phyloP scores from a whole-genome alignment of 2,888 invertebrate species.

The Opisthograptis luteolata region DNA sequence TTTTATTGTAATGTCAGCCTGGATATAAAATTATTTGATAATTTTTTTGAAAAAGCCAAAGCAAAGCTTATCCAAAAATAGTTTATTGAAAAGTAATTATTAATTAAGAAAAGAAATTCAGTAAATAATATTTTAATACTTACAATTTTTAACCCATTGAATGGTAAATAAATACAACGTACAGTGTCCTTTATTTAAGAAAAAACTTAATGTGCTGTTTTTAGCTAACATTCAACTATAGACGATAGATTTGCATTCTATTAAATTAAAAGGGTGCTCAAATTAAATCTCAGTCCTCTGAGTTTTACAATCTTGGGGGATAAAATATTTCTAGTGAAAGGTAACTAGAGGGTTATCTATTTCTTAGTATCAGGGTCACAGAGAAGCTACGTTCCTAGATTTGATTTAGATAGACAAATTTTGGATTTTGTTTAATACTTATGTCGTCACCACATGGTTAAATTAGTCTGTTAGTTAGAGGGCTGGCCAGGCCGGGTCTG shows the following conservation, averaged over 20 bases:
- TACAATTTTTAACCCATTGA: conserved; percentile 10
- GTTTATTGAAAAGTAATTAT: conserved; percentile 2
- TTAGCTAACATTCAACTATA: conserved; percentile 26
- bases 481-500: too few relatives aligned
- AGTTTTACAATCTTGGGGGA: conserved; percentile 1
- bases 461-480: too few relatives aligned
- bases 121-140: conserved; percentile 12
- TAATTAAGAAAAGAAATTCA: not conserved
- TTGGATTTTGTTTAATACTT: not conserved
- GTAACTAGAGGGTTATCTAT: conserved; percentile 2
- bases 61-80: conserved; percentile 48
- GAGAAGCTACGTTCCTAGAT: conserved; percentile 1
- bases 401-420: not conserved
- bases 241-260: conserved; percentile 11
- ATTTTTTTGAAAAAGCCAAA: conserved; percentile 36
- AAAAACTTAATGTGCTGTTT: conserved; percentile 12
- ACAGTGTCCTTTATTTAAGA: conserved; percentile 1
- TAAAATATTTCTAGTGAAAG: not conserved
- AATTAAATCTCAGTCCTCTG: conserved; percentile 14
- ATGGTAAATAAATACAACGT: conserved; percentile 3
- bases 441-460: too few relatives aligned
- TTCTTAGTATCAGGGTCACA: not conserved
- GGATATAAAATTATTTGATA: not conserved
- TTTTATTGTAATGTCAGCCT: too few relatives aligned
- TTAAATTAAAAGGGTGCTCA: conserved; percentile 5